phyloP scores from a whole-genome alignment of 2,797 vertebrate genomes.

The Myripristis jacobus region DNA sequence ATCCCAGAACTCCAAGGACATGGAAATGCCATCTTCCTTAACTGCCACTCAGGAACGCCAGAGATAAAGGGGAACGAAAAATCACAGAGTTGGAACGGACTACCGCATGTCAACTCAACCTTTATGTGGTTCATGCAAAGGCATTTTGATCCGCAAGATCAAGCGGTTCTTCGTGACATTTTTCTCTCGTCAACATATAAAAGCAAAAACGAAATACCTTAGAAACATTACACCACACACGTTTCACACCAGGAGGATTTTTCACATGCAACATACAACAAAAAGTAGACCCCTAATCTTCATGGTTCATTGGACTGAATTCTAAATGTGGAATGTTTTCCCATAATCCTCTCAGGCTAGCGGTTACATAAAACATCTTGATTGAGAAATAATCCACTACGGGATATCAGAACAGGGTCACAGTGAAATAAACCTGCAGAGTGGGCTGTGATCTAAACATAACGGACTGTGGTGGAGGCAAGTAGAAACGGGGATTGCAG shows the following conservation, averaged over 20 bases:
- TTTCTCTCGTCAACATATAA: conserved; percentile 4
- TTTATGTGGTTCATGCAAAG: neutral
- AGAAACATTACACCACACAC: conserved; percentile 2
- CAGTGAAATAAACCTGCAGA: conserved; percentile 64
- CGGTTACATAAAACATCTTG: conserved; percentile 79
- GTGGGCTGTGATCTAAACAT: conserved; percentile 57
- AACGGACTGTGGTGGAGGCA: conserved; percentile 24
- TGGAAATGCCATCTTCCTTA: conserved; percentile 53
- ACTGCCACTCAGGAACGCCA: conserved; percentile 39
- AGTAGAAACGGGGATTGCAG: conserved; percentile 16
- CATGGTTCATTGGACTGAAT: conserved; percentile 51
- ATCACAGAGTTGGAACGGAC: neutral
- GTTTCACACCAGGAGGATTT: conserved; percentile 48
- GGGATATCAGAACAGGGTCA: conserved; percentile 72
- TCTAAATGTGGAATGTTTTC: conserved; percentile 67
- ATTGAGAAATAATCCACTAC: conserved; percentile 80
- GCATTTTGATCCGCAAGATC: neutral
- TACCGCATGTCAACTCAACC: neutral
- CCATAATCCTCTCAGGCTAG: conserved; percentile 75
- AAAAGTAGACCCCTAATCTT: conserved; percentile 54
- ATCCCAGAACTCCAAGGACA: conserved; percentile 61
- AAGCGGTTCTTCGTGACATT: neutral
- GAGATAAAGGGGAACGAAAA: conserved; percentile 14
- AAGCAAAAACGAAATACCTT: neutral
- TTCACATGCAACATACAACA: conserved; percentile 13